Evolutionary conservation across 2,888 invertebrate genomes (phyloP).

Genomic region (Stegana nigrithorax): DNA sequence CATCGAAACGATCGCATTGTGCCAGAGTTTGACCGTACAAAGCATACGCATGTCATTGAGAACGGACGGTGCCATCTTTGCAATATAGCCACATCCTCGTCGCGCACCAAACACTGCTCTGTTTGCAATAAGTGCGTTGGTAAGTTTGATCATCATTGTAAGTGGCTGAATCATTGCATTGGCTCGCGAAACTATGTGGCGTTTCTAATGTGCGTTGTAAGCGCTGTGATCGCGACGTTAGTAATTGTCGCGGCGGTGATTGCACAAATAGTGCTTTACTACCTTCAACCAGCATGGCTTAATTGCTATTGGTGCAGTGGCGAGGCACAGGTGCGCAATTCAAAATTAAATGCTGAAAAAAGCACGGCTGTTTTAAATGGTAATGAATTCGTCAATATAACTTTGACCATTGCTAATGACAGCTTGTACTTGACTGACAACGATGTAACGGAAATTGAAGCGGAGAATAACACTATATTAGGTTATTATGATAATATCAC

Average conservation of each 20-base stretch:
- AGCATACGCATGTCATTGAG: slow-evolving; percentile 94
- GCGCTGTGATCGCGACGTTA: slow-evolving; percentile 80
- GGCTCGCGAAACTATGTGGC: slow-evolving; percentile 90
- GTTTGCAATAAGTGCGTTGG: slow-evolving; percentile 97
- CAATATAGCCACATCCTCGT: slow-evolving; percentile 80
- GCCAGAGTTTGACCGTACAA: slow-evolving; percentile 86
- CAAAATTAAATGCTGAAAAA: slow-evolving; percentile 22
- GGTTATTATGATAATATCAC: slow-evolving; percentile 47
- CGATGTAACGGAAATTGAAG: slow-evolving; percentile 14
- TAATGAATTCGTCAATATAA: slow-evolving; percentile 47
- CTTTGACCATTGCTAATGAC: slow-evolving; percentile 44
- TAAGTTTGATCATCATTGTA: slow-evolving; percentile 97
- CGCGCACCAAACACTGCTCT: slow-evolving; percentile 92
- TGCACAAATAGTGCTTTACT: slow-evolving; percentile 77
- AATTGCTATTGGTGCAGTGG: slow-evolving; percentile 67
- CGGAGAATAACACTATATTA: slow-evolving; percentile 35
- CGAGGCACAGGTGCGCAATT: slow-evolving; percentile 21
- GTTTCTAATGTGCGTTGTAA: slow-evolving; percentile 83
- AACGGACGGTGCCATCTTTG: slow-evolving; percentile 94
- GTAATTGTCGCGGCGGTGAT: slow-evolving; percentile 78
- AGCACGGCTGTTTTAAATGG: slow-evolving; percentile 26
- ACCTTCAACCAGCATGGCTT: slow-evolving; percentile 72
- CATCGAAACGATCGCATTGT: slow-evolving; percentile 73
- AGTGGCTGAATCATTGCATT: slow-evolving; percentile 98
- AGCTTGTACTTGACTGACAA: slow-evolving; percentile 42